Evolutionary conservation across 1,140 invertebrate genomes (phyloP), one percentile per base, ranked within the genome.

Genomic region (Drosophila pandora): DNA sequence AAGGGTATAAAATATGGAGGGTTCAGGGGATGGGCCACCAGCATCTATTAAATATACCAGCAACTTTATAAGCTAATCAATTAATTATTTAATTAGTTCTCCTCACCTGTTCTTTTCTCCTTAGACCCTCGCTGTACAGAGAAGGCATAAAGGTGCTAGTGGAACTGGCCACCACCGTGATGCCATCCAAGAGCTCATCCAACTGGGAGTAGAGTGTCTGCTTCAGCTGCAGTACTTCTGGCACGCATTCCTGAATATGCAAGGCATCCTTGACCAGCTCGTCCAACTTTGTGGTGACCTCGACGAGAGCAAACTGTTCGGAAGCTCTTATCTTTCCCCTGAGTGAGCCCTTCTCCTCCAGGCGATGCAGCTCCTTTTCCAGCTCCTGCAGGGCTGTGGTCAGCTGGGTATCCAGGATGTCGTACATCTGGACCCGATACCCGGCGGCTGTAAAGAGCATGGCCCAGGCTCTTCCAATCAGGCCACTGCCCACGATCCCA

Each of bases 1-100:
- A 99, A 92, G 0, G 97, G 97, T 23, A 98, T 95, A 90, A 97
- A 99, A 87, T 99, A 99, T 0, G 98, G 98, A 22, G 98, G 98
- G 92, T 99, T 99, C 0, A 99, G 96, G 5, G 98, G 98, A 93
- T 99, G 98, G 3, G 97, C 96, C 23, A 93, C 92, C 1, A 93
- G 74, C 49, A 93, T 91, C 92, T 92, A 37, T 3, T 50, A 25
- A 4, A 2, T 12, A 13, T 28, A 22, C 25, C 37, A 1, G 21
- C 4, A 2, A n/a, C 12, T 10, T 8, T 37, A 37, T 0, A 1
- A 2, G 34, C 2, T 37, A 9, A 9, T 2, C 2, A 10, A 8
- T 12, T 37, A 37, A n/a, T 37, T 10, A 4, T n/a, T 34, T 10
- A 3, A 34, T 2, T 10, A 34, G 0, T 0, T 0, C 17, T 10